Evolutionary conservation across 2,888 invertebrate species (phyloP).

Genomic region (Chymomyza caudatula): DNA sequence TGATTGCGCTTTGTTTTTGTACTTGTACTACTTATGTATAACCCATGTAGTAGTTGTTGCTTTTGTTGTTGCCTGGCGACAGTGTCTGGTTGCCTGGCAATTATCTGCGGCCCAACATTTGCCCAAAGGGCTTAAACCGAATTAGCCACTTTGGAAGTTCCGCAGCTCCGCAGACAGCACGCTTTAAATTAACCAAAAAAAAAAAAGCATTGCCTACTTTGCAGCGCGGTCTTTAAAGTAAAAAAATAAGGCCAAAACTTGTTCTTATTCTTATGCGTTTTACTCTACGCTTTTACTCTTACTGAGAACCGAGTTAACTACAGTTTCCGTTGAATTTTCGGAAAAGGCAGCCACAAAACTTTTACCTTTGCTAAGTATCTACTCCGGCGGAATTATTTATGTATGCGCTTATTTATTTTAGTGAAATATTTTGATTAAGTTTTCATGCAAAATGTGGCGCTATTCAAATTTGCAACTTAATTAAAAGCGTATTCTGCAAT

Average conservation of each 20-base stretch:
- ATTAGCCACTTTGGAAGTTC: conserved; percentile 14
- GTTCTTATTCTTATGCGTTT: not conserved
- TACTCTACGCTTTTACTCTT: not conserved
- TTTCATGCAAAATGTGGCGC: not conserved
- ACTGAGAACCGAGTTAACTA: not conserved
- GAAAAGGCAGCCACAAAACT: not conserved
- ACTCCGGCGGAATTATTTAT: conserved; percentile 24
- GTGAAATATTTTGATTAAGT: conserved; percentile 3
- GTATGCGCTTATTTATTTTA: not conserved
- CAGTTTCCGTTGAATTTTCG: conserved; percentile 14
- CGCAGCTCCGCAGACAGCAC: not conserved
- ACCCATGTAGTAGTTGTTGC: conserved; percentile 6
- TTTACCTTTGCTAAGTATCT: conserved; percentile 22
- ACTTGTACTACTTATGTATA: conserved; percentile 39
- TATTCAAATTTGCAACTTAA: conserved; percentile 35
- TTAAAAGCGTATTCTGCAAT: conserved; percentile 53
- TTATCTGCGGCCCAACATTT: conserved; percentile 51
- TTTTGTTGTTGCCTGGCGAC: conserved; percentile 50
- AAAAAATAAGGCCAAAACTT: not conserved
- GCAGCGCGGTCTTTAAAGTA: conserved; percentile 29
- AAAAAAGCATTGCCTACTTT: conserved; percentile 33
- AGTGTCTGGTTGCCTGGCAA: conserved; percentile 43
- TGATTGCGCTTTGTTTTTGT: conserved; percentile 42
- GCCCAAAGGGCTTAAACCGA: conserved; percentile 32
- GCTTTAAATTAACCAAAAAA: not conserved